phyloP scores from a whole-genome alignment of 2,113 vertebrate species.

The Lipophrys pholis region DNA sequence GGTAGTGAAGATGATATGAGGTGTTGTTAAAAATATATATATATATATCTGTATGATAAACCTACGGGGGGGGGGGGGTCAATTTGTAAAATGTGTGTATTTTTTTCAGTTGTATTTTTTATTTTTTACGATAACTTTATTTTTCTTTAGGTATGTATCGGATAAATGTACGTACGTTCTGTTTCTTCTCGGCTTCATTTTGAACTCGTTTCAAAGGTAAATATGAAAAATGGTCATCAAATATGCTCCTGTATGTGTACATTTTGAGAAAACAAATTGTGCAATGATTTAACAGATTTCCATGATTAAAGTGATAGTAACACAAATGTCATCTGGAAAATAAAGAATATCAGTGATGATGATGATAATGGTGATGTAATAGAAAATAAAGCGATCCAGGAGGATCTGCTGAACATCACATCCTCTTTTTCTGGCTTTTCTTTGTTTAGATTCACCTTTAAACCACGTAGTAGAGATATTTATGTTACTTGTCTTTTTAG shows the following conservation, averaged over 20 bases:
- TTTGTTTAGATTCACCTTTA: not conserved
- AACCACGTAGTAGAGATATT: too few relatives aligned
- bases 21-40: slow-evolving; percentile 67
- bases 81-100: slow-evolving; percentile 88
- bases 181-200: slow-evolving; percentile 81
- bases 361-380: slow-evolving; percentile 70
- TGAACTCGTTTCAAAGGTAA: slow-evolving; percentile 82
- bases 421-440: not conserved
- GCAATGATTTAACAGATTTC: slow-evolving; percentile 79
- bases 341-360: slow-evolving; percentile 65
- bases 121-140: slow-evolving; percentile 87
- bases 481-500: too few relatives aligned
- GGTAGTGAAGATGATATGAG: slow-evolving; percentile 78
- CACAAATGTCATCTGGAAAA: slow-evolving; percentile 75
- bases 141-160: slow-evolving; percentile 85
- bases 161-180: slow-evolving; percentile 84
- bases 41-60: slow-evolving; percentile 82
- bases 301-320: slow-evolving; percentile 77
- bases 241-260: slow-evolving; percentile 83
- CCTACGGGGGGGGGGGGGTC: slow-evolving; percentile 64
- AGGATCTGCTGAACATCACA: slow-evolving; percentile 69
- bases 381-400: slow-evolving; percentile 63
- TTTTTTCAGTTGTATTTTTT: slow-evolving; percentile 86
- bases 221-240: slow-evolving; percentile 80
- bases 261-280: slow-evolving; percentile 81